Evolutionary conservation across 2,113 vertebrate genomes (phyloP).

Genomic region (Bubo blakistoni): DNA sequence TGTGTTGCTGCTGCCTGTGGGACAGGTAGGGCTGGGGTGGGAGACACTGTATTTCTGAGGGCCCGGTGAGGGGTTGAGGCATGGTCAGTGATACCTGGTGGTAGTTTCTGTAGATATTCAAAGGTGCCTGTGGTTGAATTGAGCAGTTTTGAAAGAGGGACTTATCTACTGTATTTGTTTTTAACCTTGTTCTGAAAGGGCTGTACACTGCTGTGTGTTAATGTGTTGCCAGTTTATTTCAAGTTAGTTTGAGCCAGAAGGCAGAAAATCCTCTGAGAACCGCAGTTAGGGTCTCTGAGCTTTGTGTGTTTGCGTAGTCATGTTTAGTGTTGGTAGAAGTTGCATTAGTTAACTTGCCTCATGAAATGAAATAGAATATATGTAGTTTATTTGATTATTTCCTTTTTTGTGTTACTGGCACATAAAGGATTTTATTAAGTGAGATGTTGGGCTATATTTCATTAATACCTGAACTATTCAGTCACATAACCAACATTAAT

Average conservation of each 20-base stretch:
- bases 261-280: neutral
- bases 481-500: neutral
- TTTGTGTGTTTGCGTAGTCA: neutral
- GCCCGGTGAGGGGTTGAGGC: too few species aligned
- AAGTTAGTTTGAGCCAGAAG: neutral
- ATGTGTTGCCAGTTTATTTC: neutral
- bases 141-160: neutral
- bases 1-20: neutral
- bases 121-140: neutral
- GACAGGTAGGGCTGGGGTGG: neutral
- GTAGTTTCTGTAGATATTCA: neutral
- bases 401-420: neutral
- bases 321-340: neutral
- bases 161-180: neutral
- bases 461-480: neutral
- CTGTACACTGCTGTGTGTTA: neutral
- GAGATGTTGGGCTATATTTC: neutral
- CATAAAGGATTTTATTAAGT: neutral
- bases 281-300: neutral
- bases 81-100: neutral
- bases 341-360: neutral
- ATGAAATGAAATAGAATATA: neutral
- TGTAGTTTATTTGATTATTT: neutral
- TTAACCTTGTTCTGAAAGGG: neutral
- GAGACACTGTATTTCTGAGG: neutral